Evolutionary conservation across 1,140 invertebrate species (phyloP).

Genomic region (Drosophila kanapiae): DNA sequence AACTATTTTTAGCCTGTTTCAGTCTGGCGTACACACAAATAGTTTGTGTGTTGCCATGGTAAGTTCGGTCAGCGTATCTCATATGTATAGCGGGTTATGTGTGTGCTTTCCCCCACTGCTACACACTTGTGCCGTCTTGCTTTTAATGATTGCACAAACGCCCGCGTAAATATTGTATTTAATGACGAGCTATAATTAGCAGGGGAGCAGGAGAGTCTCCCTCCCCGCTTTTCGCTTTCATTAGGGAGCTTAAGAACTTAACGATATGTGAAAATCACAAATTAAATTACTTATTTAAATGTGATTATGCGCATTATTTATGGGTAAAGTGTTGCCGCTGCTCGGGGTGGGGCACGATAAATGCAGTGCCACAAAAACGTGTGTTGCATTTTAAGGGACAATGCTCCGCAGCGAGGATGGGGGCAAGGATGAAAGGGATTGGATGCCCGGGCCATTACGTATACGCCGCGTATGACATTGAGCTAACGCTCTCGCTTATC

Average conservation of each 20-base stretch:
- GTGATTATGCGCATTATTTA: constrained; percentile 81
- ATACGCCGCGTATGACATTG: constrained; percentile 73
- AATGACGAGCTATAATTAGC: constrained; percentile 13
- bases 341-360: constrained; percentile 52
- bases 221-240: constrained; percentile 21
- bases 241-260: constrained; percentile 60
- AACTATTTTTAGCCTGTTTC: constrained; percentile 4
- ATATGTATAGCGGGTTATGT: too few relatives aligned
- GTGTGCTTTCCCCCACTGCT: too few relatives aligned
- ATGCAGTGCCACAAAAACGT: constrained; percentile 74
- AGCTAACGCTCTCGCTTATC: constrained; percentile 73
- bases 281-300: constrained; percentile 83
- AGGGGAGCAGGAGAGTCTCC: background rate
- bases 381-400: constrained; percentile 69
- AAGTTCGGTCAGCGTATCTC: too few relatives aligned
- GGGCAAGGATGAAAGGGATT: background rate
- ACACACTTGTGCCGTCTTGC: background rate
- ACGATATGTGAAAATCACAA: constrained; percentile 79
- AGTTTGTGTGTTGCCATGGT: constrained; percentile 6
- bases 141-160: background rate
- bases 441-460: constrained; percentile 56
- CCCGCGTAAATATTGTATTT: constrained; percentile 8
- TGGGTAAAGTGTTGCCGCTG: constrained; percentile 37
- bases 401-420: constrained; percentile 9
- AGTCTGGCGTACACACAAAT: background rate